Conservation (phyloP, 2,113 vertebrate genomes). For the Macrotis lagotis region DNA sequence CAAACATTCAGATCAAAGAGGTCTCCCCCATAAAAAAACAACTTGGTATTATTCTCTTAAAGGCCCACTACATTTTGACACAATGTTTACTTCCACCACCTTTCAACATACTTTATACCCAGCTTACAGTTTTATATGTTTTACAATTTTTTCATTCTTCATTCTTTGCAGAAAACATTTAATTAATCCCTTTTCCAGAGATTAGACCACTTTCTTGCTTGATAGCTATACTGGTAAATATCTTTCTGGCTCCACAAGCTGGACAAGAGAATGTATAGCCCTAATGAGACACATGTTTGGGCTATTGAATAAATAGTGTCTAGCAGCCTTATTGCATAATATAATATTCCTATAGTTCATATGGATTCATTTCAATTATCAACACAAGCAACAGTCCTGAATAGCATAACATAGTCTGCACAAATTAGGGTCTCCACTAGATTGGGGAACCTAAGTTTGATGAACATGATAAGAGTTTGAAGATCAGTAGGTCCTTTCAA, state of each 20-base stretch:
- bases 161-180: background rate
- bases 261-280: background rate
- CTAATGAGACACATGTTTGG: background rate
- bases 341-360: background rate
- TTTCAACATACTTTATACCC: background rate
- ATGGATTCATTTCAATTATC: constrained; percentile 11
- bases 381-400: constrained; percentile 4
- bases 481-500: background rate
- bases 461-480: background rate
- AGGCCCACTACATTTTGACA: background rate
- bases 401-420: background rate
- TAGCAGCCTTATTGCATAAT: background rate
- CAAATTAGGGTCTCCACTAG: background rate
- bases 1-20: background rate
- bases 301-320: background rate
- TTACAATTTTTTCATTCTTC: background rate
- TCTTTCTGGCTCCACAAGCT: background rate
- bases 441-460: background rate
- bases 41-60: background rate
- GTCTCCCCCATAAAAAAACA: background rate
- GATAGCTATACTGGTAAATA: background rate
- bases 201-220: background rate
- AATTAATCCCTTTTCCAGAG: background rate
- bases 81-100: background rate
- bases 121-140: background rate